Conservation (phyloP, 2,113 vertebrate genomes). For the Catharus bicknelli region DNA sequence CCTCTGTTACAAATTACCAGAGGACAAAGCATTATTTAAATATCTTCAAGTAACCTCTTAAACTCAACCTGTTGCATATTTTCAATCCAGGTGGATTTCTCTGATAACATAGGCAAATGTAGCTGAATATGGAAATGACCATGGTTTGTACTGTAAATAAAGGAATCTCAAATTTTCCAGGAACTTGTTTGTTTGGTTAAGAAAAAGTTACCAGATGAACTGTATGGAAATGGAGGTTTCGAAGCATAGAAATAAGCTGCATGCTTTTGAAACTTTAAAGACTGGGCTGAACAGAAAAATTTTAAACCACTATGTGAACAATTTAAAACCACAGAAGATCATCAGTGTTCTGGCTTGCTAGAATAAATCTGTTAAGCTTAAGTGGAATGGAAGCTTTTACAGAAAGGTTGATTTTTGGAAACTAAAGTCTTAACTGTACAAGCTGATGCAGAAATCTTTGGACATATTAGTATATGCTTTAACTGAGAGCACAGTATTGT, state of each 20-base stretch:
- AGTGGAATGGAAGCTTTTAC: neutral
- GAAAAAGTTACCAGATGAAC: neutral
- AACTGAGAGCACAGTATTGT: neutral
- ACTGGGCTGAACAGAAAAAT: neutral
- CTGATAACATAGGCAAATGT: accelerated
- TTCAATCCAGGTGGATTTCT: neutral
- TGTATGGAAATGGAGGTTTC: neutral
- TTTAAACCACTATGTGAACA: neutral
- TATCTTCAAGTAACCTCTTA: neutral
- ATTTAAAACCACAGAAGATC: neutral
- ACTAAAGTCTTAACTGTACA: neutral
- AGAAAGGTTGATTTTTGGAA: neutral
- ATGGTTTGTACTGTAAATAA: neutral
- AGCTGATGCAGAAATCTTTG: neutral
- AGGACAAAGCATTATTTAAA: neutral
- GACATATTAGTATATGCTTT: neutral
- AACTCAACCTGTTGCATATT: neutral
- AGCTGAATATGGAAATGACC: neutral
- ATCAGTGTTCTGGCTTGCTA: neutral
- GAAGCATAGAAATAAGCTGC: neutral
- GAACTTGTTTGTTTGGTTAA: neutral
- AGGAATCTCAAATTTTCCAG: neutral
- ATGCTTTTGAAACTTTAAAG: neutral
- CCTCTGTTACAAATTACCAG: neutral
- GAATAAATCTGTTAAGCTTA: neutral